Evolutionary conservation across 2,797 vertebrate species (phyloP), one percentile per base, ranked within the genome.

Genomic region (Threskiornis aethiopicus): DNA sequence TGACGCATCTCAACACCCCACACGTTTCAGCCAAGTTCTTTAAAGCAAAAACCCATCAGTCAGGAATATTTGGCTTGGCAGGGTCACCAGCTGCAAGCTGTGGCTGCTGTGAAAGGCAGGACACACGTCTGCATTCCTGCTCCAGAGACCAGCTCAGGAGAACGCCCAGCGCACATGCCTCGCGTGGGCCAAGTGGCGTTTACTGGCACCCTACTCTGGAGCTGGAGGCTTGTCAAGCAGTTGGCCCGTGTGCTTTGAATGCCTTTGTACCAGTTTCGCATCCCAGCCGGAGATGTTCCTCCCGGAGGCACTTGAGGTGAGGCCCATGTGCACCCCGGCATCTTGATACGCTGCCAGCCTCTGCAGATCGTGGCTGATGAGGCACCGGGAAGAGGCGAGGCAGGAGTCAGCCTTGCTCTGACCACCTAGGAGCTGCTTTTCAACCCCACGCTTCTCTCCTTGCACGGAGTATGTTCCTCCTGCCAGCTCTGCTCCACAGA

Each of bases 271-370:
- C 51, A 61, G 76, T 49, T 84, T 26, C 65, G 37, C 72, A 70
- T 46, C 92, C 73, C 84, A 81, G 92, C 69, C 78, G 78, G 78
- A 89, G 87, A 16, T 58, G 81, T 16, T 87, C 39, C 35, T 80
- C 72, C 55, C 1, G 8, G 51, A 77, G 81, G 70, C 69, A 76
- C 70, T 10, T 31, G 71, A 85, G 79, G 39, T 35, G 12, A 79
- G 80, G 75, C 11, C 41, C 0, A 3, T 1, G 13, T 8, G 7
- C 26, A 51, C 20, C 47, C 69, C 62, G 64, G 39, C 66, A 42
- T 6, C 76, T 11, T 24, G 41, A 24, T 8, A 3, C 3, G 47
- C 73, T 78, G 81, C 70, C 70, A 82, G 15, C 10, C 59, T 11
- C 65, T 20, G 41, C 17, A 18, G 10, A 14, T 6, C 2, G 26